A percentile compares a stretch with the other conserved stretches of the same genome.
Evolutionary conservation across 1,140 invertebrate species (phyloP).

Genomic region (Stegodyphus dumicola): DNA sequence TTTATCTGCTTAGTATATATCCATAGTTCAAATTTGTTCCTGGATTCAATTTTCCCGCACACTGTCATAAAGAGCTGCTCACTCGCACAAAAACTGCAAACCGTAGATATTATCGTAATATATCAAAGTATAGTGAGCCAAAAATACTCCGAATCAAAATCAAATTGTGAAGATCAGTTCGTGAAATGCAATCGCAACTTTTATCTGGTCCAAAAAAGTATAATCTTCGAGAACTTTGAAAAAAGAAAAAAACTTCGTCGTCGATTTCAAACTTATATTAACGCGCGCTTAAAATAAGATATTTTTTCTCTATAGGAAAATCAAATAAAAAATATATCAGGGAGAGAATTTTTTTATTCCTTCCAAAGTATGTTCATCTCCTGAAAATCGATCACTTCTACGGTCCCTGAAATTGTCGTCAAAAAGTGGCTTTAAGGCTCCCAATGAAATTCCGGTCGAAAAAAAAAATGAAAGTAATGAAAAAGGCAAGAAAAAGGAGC

Average conservation of each 20-base stretch:
- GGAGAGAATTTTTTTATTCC: conserved; percentile 1
- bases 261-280: conserved; percentile 54
- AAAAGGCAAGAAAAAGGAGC: conserved; percentile 50
- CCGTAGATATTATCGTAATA: background rate
- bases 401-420: conserved; percentile 57
- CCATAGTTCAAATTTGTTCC: too few species aligned
- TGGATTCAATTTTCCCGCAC: too few species aligned
- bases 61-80: too few species aligned
- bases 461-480: conserved; percentile 55
- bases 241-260: conserved; percentile 21
- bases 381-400: conserved; percentile 51
- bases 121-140: background rate
- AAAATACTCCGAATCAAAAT: conserved; percentile 18
- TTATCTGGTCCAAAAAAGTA: conserved; percentile 36
- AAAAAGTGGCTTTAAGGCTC: conserved; percentile 56
- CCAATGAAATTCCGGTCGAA: conserved; percentile 50
- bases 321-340: conserved; percentile 47
- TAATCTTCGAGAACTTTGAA: conserved; percentile 26
- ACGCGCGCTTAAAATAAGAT: conserved; percentile 50
- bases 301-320: conserved; percentile 16
- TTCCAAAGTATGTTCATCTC: conserved; percentile 54
- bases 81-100: too few species aligned
- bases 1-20: too few species aligned
- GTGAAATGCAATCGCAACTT: conserved; percentile 49
- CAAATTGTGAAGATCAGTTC: conserved; percentile 37